Evolutionary conservation across 35 echinoderm and acorn worm species (phyloP).

Genomic region (Acanthaster planci): DNA sequence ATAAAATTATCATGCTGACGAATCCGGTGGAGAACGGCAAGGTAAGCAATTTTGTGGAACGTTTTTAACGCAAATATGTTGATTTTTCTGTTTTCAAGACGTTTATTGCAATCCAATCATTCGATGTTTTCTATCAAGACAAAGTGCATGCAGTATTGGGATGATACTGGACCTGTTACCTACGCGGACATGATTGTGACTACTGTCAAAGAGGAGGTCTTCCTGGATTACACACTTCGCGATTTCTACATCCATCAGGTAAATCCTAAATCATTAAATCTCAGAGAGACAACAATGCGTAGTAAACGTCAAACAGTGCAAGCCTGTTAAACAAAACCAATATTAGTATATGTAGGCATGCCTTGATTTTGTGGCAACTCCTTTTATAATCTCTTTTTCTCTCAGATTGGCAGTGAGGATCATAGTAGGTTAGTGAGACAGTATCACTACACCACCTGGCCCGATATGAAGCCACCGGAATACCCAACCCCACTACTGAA

Average conservation of each 20-base stretch:
- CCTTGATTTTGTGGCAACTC: no score
- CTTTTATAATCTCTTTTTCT: no score
- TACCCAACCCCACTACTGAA: constrained; percentile 50
- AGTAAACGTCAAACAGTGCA: no score
- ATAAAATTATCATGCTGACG: constrained; percentile 83
- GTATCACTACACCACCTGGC: constrained; percentile 68
- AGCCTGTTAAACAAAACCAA: no score
- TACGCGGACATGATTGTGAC: not conserved
- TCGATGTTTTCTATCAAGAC: not conserved
- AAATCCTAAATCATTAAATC: no score
- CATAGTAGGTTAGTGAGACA: constrained; percentile 34
- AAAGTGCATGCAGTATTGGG: constrained; percentile 7
- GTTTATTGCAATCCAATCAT: no score
- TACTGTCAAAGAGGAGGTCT: not conserved
- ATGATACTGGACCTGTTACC: not conserved
- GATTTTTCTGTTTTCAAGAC: no score
- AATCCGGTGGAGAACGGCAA: constrained; percentile 81
- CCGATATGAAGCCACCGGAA: constrained; percentile 60
- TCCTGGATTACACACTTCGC: not conserved
- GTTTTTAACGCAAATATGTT: no score
- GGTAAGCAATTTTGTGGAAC: constrained; percentile 21
- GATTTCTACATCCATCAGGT: not conserved
- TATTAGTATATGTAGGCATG: no score
- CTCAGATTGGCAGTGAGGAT: constrained; percentile 4
- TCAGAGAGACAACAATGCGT: no score